A percentile compares a stretch with the other conserved stretches of the same genome.
phyloP scores from a whole-genome alignment of 2,113 vertebrate species.

The Astur gentilis region DNA sequence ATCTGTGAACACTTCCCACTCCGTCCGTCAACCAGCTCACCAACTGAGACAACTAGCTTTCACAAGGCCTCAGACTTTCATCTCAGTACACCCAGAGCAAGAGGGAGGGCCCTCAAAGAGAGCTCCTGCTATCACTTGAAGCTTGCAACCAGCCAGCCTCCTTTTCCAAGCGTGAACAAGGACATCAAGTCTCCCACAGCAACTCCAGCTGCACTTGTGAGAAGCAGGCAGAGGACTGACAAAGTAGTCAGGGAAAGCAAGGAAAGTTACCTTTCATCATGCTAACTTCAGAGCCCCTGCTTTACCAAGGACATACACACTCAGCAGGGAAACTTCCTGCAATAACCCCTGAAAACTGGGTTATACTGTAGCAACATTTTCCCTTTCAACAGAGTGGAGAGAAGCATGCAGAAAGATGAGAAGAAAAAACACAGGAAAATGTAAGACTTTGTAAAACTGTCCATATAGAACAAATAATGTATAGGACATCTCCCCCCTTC shows the following conservation, averaged over 20 bases:
- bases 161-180: not conserved
- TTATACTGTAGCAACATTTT: not conserved
- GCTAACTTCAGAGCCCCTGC: not conserved
- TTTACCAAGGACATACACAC: fast-evolving
- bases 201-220: not conserved
- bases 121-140: not conserved
- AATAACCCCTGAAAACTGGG: not conserved
- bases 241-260: not conserved
- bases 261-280: not conserved
- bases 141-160: not conserved
- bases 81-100: not conserved
- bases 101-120: not conserved
- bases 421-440: not conserved
- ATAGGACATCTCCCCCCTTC: not conserved
- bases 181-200: not conserved
- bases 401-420: not conserved
- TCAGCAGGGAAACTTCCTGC: not conserved
- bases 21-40: not conserved
- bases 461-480: not conserved
- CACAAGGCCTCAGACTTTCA: not conserved
- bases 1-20: not conserved
- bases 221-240: not conserved
- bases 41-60: not conserved
- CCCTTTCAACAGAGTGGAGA: not conserved
- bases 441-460: not conserved